phyloP scores from a whole-genome alignment of 2,113 vertebrate genomes.

The Neodontobutis hainanensis region DNA sequence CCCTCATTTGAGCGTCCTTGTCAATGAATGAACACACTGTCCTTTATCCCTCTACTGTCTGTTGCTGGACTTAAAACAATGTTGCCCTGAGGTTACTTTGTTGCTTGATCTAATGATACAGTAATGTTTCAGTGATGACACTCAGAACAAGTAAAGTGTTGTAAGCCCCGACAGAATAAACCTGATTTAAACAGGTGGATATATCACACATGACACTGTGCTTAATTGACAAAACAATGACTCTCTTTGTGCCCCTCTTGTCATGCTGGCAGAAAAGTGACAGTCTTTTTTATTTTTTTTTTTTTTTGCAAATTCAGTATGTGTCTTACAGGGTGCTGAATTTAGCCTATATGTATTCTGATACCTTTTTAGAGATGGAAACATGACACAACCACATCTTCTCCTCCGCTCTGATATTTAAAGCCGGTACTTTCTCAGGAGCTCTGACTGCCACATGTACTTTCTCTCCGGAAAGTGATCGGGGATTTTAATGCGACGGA shows the following conservation, averaged over 20 bases:
- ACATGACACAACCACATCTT: slow-evolving; percentile 21
- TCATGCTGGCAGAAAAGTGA: slow-evolving; percentile 56
- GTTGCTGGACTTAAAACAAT: slow-evolving; percentile 54
- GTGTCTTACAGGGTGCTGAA: slow-evolving; percentile 55
- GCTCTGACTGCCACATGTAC: slow-evolving; percentile 96
- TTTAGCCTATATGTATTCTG: slow-evolving; percentile 39
- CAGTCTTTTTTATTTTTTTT: slow-evolving; percentile 1
- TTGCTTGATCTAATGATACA: slow-evolving; percentile 56
- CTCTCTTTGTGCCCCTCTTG: slow-evolving; percentile 53
- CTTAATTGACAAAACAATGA: slow-evolving; percentile 57
- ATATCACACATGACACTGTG: slow-evolving; percentile 65
- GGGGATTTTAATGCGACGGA: slow-evolving; percentile 95
- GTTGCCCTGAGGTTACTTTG: slow-evolving; percentile 76
- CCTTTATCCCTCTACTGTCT: slow-evolving; percentile 51
- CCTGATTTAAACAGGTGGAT: slow-evolving; percentile 70
- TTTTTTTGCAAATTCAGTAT: slow-evolving; percentile 46
- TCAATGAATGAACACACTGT: not conserved
- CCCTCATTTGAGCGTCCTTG: no score
- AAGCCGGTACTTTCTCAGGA: slow-evolving; percentile 93
- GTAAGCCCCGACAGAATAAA: slow-evolving; percentile 62
- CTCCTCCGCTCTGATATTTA: slow-evolving; percentile 67
- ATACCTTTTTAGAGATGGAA: slow-evolving; percentile 36
- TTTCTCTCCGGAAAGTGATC: slow-evolving; percentile 95
- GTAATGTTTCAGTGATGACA: slow-evolving; percentile 35
- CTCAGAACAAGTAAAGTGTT: slow-evolving; percentile 31